A percentile compares a stretch with the other conserved stretches of the same genome.
Evolutionary conservation across 2,888 invertebrate genomes (phyloP).

Genomic region (Acanthosepion pharaonis): DNA sequence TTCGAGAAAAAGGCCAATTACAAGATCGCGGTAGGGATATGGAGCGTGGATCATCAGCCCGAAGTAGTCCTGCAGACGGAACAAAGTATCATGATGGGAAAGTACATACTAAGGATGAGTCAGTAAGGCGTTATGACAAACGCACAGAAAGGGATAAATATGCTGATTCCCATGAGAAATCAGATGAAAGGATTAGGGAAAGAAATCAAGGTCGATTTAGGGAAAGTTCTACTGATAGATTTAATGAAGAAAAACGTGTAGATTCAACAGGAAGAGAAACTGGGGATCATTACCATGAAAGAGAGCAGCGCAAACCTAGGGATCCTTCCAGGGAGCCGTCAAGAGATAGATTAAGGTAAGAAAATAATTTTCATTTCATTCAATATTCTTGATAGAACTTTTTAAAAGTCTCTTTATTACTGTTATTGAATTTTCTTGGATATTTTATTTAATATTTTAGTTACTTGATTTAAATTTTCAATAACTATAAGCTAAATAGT

Average conservation of each 20-base stretch:
- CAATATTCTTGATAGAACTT: neutral
- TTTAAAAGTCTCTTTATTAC: neutral
- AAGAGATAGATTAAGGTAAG: slow-evolving; percentile 51
- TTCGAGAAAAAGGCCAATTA: slow-evolving; percentile 61
- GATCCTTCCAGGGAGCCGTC: slow-evolving; percentile 50
- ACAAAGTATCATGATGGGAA: slow-evolving; percentile 49
- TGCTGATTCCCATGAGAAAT: slow-evolving; percentile 38
- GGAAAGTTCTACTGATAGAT: slow-evolving; percentile 52
- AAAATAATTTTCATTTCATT: neutral
- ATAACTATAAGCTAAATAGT: no score
- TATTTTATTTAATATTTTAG: neutral
- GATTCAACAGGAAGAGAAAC: slow-evolving; percentile 48
- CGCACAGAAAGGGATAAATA: slow-evolving; percentile 46
- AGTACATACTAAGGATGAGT: slow-evolving; percentile 44
- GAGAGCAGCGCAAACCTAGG: slow-evolving; percentile 47
- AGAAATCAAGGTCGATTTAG: slow-evolving; percentile 56
- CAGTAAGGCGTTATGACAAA: slow-evolving; percentile 44
- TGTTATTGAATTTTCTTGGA: neutral
- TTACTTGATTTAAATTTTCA: neutral
- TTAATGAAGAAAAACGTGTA: slow-evolving; percentile 48
- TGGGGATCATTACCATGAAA: slow-evolving; percentile 48
- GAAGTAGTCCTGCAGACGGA: slow-evolving; percentile 58
- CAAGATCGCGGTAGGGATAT: slow-evolving; percentile 62
- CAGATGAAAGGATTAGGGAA: slow-evolving; percentile 51
- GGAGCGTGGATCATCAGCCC: slow-evolving; percentile 54